Conservation (phyloP, 1,140 invertebrate genomes). For the Radopholus similis region DNA sequence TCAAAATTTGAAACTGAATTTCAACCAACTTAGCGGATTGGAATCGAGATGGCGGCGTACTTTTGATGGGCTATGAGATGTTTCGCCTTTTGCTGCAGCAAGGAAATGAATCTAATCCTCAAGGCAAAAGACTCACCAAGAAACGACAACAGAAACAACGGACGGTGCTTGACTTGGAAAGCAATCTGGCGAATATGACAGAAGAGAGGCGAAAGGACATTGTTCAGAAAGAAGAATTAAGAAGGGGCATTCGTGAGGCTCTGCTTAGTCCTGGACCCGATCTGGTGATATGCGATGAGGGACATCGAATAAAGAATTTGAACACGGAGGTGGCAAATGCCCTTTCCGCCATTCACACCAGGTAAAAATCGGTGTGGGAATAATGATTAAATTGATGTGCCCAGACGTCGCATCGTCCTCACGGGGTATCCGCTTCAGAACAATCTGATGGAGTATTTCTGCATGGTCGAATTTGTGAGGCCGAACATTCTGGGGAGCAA, state of each 20-base stretch:
- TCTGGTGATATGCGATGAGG: constrained; percentile 89
- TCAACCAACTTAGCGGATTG: constrained; percentile 68
- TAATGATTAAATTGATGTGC: background rate
- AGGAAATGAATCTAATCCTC: constrained; percentile 24
- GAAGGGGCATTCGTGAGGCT: constrained; percentile 69
- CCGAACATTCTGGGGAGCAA: constrained; percentile 83
- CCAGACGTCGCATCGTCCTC: constrained; percentile 77
- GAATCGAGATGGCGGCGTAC: constrained; percentile 79
- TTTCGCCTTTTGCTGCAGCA: constrained; percentile 66
- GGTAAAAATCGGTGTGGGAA: constrained; percentile 32
- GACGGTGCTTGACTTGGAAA: background rate
- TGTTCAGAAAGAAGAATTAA: constrained; percentile 4
- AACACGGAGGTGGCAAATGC: constrained; percentile 87
- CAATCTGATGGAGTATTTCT: constrained; percentile 89
- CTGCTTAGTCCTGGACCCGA: constrained; percentile 87
- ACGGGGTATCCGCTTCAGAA: constrained; percentile 96
- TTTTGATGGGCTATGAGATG: constrained; percentile 95
- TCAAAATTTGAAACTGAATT: constrained; percentile 35
- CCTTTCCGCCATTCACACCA: constrained; percentile 81
- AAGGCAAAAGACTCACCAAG: constrained; percentile 49
- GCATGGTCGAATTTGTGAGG: constrained; percentile 77
- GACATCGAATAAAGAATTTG: constrained; percentile 91
- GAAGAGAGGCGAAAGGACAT: background rate
- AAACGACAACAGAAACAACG: constrained; percentile 19
- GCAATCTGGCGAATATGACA: background rate